Evolutionary conservation across 1,140 invertebrate species (phyloP).

Genomic region (Pteromalus puparum): DNA sequence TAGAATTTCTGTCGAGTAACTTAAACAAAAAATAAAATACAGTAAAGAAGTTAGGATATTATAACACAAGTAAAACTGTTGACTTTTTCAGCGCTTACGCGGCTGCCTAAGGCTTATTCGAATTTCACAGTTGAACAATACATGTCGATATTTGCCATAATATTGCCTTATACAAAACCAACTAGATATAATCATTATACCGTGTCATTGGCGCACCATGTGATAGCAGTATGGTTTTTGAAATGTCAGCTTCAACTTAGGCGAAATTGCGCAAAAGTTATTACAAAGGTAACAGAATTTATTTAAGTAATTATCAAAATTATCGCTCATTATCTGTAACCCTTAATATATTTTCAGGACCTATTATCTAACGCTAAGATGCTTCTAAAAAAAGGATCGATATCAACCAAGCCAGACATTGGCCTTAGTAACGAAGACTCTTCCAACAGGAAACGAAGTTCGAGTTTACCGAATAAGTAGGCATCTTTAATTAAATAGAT

Average conservation of each 20-base stretch:
- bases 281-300: constrained; percentile 84
- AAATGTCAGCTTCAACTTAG: constrained; percentile 93
- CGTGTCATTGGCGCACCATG: constrained; percentile 95
- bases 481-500: neutral
- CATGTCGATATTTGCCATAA: constrained; percentile 96
- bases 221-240: constrained; percentile 97
- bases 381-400: constrained; percentile 86
- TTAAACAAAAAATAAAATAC: constrained; percentile 53
- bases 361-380: constrained; percentile 88
- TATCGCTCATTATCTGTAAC: constrained; percentile 21
- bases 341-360: constrained; percentile 74
- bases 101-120: constrained; percentile 89
- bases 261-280: constrained; percentile 92
- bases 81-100: constrained; percentile 84
- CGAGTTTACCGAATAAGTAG: constrained; percentile 87
- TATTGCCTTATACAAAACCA: constrained; percentile 96
- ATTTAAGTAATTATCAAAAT: neutral
- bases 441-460: constrained; percentile 88
- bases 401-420: constrained; percentile 75
- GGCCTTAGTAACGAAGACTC: constrained; percentile 88
- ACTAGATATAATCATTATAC: constrained; percentile 97
- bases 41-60: neutral
- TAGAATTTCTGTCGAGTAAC: constrained; percentile 96
- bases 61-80: constrained; percentile 22
- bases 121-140: constrained; percentile 92